Evolutionary conservation across 2,113 vertebrate genomes (phyloP), one percentile per base, ranked within the genome.

Genomic region (Poecile atricapillus): DNA sequence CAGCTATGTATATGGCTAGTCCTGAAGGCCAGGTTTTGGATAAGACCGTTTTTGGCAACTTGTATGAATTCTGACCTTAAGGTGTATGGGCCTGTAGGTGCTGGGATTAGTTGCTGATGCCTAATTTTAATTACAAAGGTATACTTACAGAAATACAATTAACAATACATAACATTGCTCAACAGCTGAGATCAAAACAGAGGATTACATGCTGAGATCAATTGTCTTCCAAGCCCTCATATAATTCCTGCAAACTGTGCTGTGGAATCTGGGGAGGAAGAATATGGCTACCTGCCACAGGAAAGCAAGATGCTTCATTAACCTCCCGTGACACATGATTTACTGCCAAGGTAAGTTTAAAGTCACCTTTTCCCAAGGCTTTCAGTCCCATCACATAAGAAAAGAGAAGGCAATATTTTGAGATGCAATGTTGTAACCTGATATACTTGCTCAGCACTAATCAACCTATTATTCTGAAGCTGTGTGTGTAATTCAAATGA

Each of bases 401-500:
- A 76, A 94, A 79, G 75, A 78, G 33, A 89, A 17, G 27, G 22
- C 33, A 90, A 55, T 28, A 53, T 59, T 88, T 60, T 1, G 9
- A 77, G 79, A 68, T 81, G 79, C 71, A 28, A 30, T 37, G 28
- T 3, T 0, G 11, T 83, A 96, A 93, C 68, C 83, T 63, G 88
- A 93, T 82, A 93, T 24, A 86, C 71, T 93, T 94, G 76, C 83
- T 87, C 62, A 88, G 92, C 83, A 84, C 88, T 92, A 93, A 96
- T 83, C 69, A 96, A 69, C 52, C 76, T 84, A 81, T 93, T 90
- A 93, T 75, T 90, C 88, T 84, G 67, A 90, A 75, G 44, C 56
- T 55, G 43, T 75, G 71, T 83, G 81, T 94, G 92, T 81, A 83
- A 95, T 95, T 97, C 83, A 95, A 94, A 95, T 90, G 73, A 95